Evolutionary conservation across 2,797 vertebrate genomes (phyloP), one percentile per base, ranked within the genome.

Genomic region (Thripadectes ignobilis): DNA sequence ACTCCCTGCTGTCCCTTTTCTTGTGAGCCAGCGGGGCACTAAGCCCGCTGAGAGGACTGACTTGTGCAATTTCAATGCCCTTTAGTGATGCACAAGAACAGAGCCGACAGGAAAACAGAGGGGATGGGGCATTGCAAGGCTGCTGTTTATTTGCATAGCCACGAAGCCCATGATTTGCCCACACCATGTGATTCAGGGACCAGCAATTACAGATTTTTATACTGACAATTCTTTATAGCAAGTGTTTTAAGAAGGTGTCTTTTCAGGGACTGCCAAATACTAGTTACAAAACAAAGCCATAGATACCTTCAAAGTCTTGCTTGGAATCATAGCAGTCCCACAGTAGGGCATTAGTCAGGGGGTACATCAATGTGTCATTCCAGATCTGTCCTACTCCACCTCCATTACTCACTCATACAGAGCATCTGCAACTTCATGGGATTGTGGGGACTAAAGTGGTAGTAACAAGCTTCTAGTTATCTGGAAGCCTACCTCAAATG

Each of bases 51-150:
- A 86, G 94, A 94, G 66, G 55, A 32, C 94, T 95, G 95, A 93
- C 94, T 95, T 91, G 84, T 88, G 88, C 71, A 92, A 95, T 97
- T 95, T 97, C 95, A 94, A 93, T 96, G 91, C 79, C 88, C 92
- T 95, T 92, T 88, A 96, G 89, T 81, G 89, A 96, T 84, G 89
- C 91, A 88, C 89, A 38, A 93, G 95, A 96, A 71, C 92, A 59
- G 91, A 96, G 80, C 36, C 5, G 79, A 96, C 96, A 97, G 87
- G 36, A 78, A 62, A 95, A 88, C 79, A 84, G 81, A 94, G 92
- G 67, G 76, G 73, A 91, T 4, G n/a, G 80, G 92, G 85, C 76
- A 92, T 88, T 0, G 0, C 30, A 39, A 73, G 66, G 76, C 82
- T 91, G 85, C 52, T 36, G 45, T 46, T 92, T 52, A 90, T 95